Evolutionary conservation across 1,140 invertebrate species (phyloP).

Genomic region (Drosophila rhopaloa): DNA sequence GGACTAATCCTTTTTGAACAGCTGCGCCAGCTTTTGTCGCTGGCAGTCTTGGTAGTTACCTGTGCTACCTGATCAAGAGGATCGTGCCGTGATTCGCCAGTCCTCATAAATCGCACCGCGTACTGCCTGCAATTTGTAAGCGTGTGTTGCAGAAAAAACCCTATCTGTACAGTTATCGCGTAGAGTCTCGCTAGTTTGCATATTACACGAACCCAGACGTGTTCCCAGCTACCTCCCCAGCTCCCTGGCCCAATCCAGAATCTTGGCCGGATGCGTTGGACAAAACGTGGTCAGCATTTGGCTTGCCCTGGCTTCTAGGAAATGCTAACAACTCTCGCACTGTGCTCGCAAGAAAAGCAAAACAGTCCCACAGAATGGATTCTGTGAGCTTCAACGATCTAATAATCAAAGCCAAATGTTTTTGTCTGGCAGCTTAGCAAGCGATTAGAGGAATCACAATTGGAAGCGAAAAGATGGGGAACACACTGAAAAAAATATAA

Average conservation of each 20-base stretch:
- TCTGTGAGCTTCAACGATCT: constrained; percentile 33
- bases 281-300: constrained; percentile 71
- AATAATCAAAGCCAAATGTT: constrained; percentile 61
- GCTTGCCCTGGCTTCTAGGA: constrained; percentile 58
- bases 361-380: constrained; percentile 26
- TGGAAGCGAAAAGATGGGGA: constrained; percentile 2
- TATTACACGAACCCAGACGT: constrained; percentile 77
- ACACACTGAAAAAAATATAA: neutral
- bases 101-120: constrained; percentile 62
- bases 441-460: constrained; percentile 58
- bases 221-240: constrained; percentile 34
- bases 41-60: constrained; percentile 3
- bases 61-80: constrained; percentile 36
- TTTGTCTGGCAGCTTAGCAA: constrained; percentile 60
- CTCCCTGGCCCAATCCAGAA: constrained; percentile 16
- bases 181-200: constrained; percentile 69
- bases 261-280: constrained; percentile 69
- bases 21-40: neutral
- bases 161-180: constrained; percentile 82
- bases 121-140: constrained; percentile 72
- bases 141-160: constrained; percentile 28
- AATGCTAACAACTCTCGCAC: constrained; percentile 50
- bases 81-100: constrained; percentile 38
- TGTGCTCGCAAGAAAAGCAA: neutral
- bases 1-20: constrained; percentile 15